Evolutionary conservation across 2,113 vertebrate genomes (phyloP), one percentile per base, ranked within the genome.

Genomic region (Pluvianellus socialis): DNA sequence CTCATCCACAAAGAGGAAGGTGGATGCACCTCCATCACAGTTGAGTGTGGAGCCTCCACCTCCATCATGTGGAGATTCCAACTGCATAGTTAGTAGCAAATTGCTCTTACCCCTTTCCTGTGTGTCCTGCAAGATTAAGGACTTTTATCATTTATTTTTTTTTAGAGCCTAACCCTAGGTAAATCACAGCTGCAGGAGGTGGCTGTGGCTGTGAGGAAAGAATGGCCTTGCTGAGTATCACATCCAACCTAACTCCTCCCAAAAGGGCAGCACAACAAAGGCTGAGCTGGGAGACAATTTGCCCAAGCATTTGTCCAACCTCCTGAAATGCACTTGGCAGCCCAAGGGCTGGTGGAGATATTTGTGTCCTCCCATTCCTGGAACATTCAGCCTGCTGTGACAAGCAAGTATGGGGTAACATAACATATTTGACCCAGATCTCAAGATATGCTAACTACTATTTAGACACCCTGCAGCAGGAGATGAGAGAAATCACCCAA

Each of bases 11-110:
- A 32, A 44, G n/a, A 75, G 49, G 73, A 82, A 65, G 65, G 66
- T 79, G 77, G 91, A 58, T 30, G 79, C 0, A 2, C 13, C 76
- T 49, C 86, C 65, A 83, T 7, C 47, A 42, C 13, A 0, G 26
- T 1, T 35, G 42, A 16, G 21, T 24, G 59, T n/a, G 42, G 80
- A 91, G 40, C 65, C 49, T 56, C 79, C 91, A 56, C 66, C 47
- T 77, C 88, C 79, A 42, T 6, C 76, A 40, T 84, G 89, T 32
- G 19, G 89, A 91, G 84, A 82, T 73, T 90, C 92, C 86, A 90
- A 26, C 94, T 95, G 93, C 96, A 94, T 88, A 95, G 89, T 83
- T 70, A 62, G 87, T 65, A 92, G 91, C 84, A 93, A 94, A 58
- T 63, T 40, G 45, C 20, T 59, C 71, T 87, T 58, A 50, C 59